These are phyloP conservation scores for Champsocephalus esox DNA, from an alignment of 2,797 vertebrate species.

Conservation along the genomic window DNA sequence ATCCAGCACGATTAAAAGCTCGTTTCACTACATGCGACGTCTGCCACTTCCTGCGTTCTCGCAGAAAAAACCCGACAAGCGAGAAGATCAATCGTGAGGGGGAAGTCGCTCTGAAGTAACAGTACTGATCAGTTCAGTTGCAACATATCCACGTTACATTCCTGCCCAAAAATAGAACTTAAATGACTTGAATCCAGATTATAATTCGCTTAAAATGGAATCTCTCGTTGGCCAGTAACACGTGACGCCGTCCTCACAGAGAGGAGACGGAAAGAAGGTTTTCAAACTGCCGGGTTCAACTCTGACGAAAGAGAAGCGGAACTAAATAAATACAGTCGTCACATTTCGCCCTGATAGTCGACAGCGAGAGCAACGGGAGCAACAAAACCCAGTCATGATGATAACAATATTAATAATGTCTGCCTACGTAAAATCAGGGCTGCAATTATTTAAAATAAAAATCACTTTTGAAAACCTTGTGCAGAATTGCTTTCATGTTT, in stretches of 20 bases:
- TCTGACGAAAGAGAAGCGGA: background rate
- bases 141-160: too few relatives aligned
- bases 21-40: too few relatives aligned
- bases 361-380: constrained; percentile 26
- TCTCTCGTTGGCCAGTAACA: constrained; percentile 66
- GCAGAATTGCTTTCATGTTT: too few relatives aligned
- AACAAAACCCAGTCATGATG: background rate
- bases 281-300: background rate
- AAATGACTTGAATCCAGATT: background rate
- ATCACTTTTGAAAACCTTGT: too few relatives aligned
- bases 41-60: too few relatives aligned
- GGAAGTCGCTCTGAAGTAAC: too few relatives aligned
- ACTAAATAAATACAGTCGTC: constrained; percentile 47
- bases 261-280: background rate
- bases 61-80: too few relatives aligned
- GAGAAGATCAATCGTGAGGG: too few relatives aligned
- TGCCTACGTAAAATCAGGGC: too few relatives aligned
- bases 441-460: too few relatives aligned
- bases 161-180: too few relatives aligned
- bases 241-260: constrained; percentile 9
- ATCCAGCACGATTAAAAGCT: background rate
- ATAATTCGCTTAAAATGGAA: constrained; percentile 10
- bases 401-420: background rate
- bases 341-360: constrained; percentile 27
- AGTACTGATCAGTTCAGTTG: too few relatives aligned